Conservation (phyloP, 2,888 invertebrate species). For the Hoplodrina blanda region DNA sequence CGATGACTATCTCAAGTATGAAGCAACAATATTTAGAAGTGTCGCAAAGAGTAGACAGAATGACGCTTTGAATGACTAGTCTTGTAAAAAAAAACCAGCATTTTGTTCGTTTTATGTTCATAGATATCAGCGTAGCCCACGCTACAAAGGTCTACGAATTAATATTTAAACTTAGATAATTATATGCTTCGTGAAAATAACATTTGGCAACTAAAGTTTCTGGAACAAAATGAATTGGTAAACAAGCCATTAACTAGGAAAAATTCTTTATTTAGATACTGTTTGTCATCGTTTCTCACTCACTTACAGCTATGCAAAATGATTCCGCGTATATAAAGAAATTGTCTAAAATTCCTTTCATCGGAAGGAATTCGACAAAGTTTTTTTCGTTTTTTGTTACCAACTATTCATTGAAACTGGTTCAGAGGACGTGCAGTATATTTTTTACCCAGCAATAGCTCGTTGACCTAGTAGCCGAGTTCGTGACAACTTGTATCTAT, state of each 20-base stretch:
- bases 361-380: conserved; percentile 9
- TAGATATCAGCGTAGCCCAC: not conserved
- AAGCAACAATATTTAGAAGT: conserved; percentile 14
- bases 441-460: conserved; percentile 72
- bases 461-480: conserved; percentile 86
- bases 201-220: conserved; percentile 33
- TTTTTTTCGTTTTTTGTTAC: conserved; percentile 17
- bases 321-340: not conserved
- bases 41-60: conserved; percentile 14
- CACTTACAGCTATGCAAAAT: conserved; percentile 4
- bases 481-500: conserved; percentile 81
- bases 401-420: conserved; percentile 49
- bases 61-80: conserved; percentile 7
- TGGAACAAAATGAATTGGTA: conserved; percentile 22
- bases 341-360: conserved; percentile 12
- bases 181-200: conserved; percentile 7
- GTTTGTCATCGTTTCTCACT: conserved; percentile 15
- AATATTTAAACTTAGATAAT: conserved; percentile 2
- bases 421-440: conserved; percentile 46
- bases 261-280: conserved; percentile 27
- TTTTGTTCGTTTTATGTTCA: not conserved
- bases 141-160: not conserved
- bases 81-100: conserved; percentile 12
- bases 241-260: conserved; percentile 29
- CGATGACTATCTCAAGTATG: conserved; percentile 16